Evolutionary conservation across 2,797 vertebrate genomes (phyloP), one percentile per base, ranked within the genome.

Genomic region (Centropyge bicolor): DNA sequence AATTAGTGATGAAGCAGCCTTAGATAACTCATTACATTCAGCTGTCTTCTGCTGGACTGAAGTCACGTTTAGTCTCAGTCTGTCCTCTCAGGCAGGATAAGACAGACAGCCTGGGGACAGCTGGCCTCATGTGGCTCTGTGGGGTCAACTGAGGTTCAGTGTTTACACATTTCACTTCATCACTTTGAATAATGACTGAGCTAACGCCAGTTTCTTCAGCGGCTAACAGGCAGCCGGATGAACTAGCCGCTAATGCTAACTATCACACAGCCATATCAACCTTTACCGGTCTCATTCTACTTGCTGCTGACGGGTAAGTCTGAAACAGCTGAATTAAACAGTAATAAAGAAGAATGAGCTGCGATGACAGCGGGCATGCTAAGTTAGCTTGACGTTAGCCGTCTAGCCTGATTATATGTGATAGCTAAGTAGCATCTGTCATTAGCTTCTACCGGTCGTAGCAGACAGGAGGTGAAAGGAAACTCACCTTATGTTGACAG

Each of bases 401-500:
- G 19, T 3, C 19, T 76, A 55, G 66, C 35, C 43, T 57, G 52
- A 65, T 59, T 70, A 43, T 8, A 49, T 20, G n/a, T 4, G 43
- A 22, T 46, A 74, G 78, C 63, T 69, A 65, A 14, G n/a, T 8
- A 59, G 67, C 56, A 72, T 45, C 69, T 74, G 48, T 57, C 27
- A 41, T 43, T 48, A 22, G 13, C 11, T n/a, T 27, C 17, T 35
- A 54, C 8, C n/a, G 4, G 1, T 46, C 9, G 6, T 40, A 19
- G 14, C 56, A 51, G 5, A 27, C 14, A 4, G 12, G 5, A 52
- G 1, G 3, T 52, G 6, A 43, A 57, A 4, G 0, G 20, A 2
- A 3, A 36, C 4, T 56, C 71, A 88, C 88, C 87, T 84, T 55
- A 75, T 16, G 20, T 0, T 11, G 49, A 45, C 64, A 41, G 17